A percentile compares a stretch with the other conserved stretches of the same genome.
Conservation (phyloP, 2,113 vertebrate genomes). For the Neoarius graeffei region DNA sequence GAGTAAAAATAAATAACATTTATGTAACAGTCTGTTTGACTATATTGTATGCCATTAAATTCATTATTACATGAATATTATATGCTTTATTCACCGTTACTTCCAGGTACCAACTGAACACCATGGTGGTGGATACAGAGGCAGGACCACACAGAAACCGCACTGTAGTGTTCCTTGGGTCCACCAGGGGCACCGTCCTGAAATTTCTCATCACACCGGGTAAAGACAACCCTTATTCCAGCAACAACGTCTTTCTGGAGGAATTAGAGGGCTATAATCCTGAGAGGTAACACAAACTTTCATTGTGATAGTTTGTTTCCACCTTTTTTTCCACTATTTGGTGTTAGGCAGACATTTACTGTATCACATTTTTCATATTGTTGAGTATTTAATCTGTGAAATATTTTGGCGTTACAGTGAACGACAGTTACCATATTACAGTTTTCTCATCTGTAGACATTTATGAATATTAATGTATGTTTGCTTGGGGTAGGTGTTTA, state of each 20-base stretch:
- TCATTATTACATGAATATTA: neutral
- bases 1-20: neutral
- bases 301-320: neutral
- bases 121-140: slow-evolving; percentile 86
- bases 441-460: neutral
- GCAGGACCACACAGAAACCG: slow-evolving; percentile 87
- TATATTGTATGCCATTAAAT: neutral
- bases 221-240: slow-evolving; percentile 70
- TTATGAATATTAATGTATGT: neutral
- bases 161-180: slow-evolving; percentile 90
- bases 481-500: neutral
- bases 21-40: neutral
- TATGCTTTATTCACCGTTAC: neutral
- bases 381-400: neutral
- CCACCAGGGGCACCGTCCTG: slow-evolving; percentile 86
- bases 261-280: slow-evolving; percentile 93
- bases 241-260: slow-evolving; percentile 85
- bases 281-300: slow-evolving; percentile 75
- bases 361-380: neutral
- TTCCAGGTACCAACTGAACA: slow-evolving; percentile 87
- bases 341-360: neutral
- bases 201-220: slow-evolving; percentile 92
- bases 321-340: neutral
- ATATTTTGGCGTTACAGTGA: neutral
- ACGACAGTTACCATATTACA: neutral